Percentiles rank a stretch among this genome's conserved stretches.
phyloP scores from a whole-genome alignment of 2,888 invertebrate species.

The Copidosoma aretas region DNA sequence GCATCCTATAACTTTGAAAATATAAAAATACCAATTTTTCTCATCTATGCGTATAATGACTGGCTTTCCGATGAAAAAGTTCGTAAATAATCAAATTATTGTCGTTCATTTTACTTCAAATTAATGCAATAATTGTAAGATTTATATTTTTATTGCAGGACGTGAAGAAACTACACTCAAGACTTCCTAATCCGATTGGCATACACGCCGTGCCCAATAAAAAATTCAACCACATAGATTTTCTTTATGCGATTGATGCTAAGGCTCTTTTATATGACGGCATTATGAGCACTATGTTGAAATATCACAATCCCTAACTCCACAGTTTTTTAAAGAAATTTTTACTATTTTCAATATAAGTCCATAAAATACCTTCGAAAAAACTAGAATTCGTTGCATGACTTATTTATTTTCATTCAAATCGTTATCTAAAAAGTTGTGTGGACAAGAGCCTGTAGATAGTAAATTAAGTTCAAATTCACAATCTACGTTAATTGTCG shows the following conservation, averaged over 20 bases:
- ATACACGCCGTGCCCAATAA: constrained; percentile 1
- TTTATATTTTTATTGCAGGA: constrained; percentile 14
- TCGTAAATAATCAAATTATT: neutral
- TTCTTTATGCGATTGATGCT: constrained; percentile 15
- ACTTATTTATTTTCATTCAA: no score
- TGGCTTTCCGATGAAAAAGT: constrained; percentile 66
- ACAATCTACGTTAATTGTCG: no score
- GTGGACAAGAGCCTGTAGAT: no score
- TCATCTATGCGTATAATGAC: constrained; percentile 73
- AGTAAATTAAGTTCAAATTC: no score
- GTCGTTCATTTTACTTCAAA: no score
- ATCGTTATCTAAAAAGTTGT: no score
- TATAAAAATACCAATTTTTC: constrained; percentile 68
- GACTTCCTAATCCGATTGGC: constrained; percentile 17
- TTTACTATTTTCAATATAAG: no score
- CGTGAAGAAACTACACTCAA: neutral
- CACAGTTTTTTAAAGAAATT: no score
- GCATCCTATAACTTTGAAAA: constrained; percentile 69
- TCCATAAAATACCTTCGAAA: no score
- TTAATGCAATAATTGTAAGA: neutral
- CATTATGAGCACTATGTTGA: neutral
- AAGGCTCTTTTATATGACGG: constrained; percentile 9
- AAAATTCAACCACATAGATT: constrained; percentile 23
- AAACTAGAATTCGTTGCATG: no score
- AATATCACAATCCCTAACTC: neutral